Conservation (phyloP, 2,888 invertebrate genomes). For the Dione vanillae region DNA sequence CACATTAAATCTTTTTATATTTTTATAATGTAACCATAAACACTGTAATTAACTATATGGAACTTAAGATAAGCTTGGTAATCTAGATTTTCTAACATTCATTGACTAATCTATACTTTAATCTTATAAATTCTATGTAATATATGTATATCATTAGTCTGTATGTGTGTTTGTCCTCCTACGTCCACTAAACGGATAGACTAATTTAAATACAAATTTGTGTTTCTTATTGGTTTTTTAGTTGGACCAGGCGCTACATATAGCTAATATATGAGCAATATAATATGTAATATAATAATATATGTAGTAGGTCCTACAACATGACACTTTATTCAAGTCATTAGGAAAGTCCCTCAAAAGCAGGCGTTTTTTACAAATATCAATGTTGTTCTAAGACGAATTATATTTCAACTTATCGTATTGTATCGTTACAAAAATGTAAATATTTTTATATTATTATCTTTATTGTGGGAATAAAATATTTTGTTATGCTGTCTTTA, state of each 20-base stretch:
- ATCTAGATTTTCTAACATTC: background rate
- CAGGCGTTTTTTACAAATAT: background rate
- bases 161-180: too few relatives aligned
- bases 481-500: background rate
- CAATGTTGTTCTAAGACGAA: background rate
- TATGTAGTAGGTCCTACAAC: too few relatives aligned
- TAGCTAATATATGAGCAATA: too few relatives aligned
- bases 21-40: background rate
- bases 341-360: background rate
- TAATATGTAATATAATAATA: too few relatives aligned
- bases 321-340: background rate
- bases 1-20: background rate
- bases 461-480: background rate
- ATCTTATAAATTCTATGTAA: too few relatives aligned
- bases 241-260: too few relatives aligned
- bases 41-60: background rate
- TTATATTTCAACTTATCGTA: background rate
- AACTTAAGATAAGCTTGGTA: background rate
- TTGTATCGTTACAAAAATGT: background rate
- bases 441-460: conserved; percentile 3
- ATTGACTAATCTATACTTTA: background rate
- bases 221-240: too few relatives aligned
- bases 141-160: too few relatives aligned
- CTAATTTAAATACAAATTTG: too few relatives aligned
- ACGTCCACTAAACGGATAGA: too few relatives aligned